Evolutionary conservation across 1,140 invertebrate species (phyloP), one percentile per base, ranked within the genome.

Genomic region (Drosophila obscura): DNA sequence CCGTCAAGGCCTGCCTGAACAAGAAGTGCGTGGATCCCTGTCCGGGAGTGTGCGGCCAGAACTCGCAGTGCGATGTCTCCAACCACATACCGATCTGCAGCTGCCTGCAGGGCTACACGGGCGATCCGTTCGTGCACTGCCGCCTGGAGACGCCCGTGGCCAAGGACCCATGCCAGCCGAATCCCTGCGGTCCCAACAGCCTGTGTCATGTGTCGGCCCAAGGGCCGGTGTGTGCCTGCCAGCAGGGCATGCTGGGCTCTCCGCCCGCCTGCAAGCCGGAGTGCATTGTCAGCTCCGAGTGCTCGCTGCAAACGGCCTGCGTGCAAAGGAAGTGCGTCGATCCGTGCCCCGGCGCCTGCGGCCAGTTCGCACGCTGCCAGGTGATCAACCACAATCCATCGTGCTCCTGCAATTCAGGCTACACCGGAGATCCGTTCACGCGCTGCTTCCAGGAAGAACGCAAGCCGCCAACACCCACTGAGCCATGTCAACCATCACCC

Each of bases 11-110:
- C 2, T 97, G 96, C 80, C 94, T 94, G 56, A 94, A 94, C 74
- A 95, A 95, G 71, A 95, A 95, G 89, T 97, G 96, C 81, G 92
- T 94, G 2, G 94, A 96, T 93, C 96, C 96, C 16, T 97, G 96
- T 80, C 93, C 94, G n/a, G 95, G 95, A 48, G 95, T 95, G 1
- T 97, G 96, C 87, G 96, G 95, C 11, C 91, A 93, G 67, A 94
- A 94, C 78, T 95, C 96, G 3, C 92, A 94, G 39, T 98, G 97
- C 84, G 94, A 95, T 84, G 96, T 97, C 0, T 94, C 95, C 9
- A 97, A 97, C 81, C 96, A 97, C 89, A 93, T 95, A n/a, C 95
- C 96, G 11, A 94, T 95, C 16, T 97, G 96, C 88, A 94, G 93
- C 50, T 97, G 96, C 91, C 92, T 94, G 46, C 87, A 92, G 31